Evolutionary conservation across 2,113 vertebrate genomes (phyloP).

Genomic region (Sinocyclocheilus rhinocerous): DNA sequence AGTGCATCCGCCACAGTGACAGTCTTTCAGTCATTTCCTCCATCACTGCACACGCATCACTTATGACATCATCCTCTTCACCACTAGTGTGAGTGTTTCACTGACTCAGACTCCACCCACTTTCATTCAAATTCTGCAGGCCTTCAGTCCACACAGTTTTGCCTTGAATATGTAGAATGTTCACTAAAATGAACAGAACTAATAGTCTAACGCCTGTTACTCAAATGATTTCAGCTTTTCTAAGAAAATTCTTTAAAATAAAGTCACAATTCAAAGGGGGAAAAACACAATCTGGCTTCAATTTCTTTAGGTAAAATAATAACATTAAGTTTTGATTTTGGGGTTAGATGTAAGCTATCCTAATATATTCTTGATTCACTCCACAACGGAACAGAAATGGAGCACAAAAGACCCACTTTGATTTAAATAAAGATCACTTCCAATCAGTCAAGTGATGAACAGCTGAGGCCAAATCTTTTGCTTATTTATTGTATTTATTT

Average conservation of each 20-base stretch:
- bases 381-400: background rate
- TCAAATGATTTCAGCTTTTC: background rate
- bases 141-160: slow-evolving; percentile 31
- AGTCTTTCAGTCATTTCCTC: slow-evolving; percentile 35
- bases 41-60: slow-evolving; percentile 12
- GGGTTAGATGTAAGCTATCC: background rate
- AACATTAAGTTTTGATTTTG: background rate
- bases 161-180: background rate
- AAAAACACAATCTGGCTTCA: background rate
- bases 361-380: background rate
- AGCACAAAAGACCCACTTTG: background rate
- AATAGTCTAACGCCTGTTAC: background rate
- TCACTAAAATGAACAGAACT: background rate
- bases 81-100: slow-evolving; percentile 27
- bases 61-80: slow-evolving; percentile 47
- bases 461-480: background rate
- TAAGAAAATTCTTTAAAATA: background rate
- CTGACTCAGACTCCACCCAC: slow-evolving; percentile 53
- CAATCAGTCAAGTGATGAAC: background rate
- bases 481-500: background rate
- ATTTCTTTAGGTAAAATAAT: background rate
- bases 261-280: background rate
- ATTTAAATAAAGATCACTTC: background rate
- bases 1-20: background rate
- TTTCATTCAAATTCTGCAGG: background rate